Percentiles rank a stretch among this genome's conserved stretches.
Evolutionary conservation across 2,113 vertebrate species (phyloP).

Genomic region (Eulacestoma nigropectus): DNA sequence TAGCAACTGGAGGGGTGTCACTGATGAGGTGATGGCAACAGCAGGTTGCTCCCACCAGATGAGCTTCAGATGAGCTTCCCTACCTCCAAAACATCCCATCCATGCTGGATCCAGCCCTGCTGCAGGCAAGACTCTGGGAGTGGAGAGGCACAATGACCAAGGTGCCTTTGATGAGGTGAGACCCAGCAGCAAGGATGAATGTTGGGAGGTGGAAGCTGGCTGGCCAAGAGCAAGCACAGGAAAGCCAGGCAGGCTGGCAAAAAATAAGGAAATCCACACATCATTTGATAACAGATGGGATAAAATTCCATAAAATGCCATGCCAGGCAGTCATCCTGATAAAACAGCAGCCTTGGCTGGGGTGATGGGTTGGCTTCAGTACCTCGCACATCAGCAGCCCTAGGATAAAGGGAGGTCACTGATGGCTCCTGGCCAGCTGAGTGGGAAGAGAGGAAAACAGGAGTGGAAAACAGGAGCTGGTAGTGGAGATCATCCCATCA

Average conservation of each 20-base stretch:
- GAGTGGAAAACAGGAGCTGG: not conserved
- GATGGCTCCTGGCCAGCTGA: not conserved
- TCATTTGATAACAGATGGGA: not conserved
- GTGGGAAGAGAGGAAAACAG: not conserved
- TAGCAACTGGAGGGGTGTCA: not conserved
- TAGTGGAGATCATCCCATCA: not conserved
- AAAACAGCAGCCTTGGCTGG: not conserved
- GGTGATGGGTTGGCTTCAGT: too few relatives aligned
- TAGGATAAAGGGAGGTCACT: not conserved
- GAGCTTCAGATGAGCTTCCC: not conserved
- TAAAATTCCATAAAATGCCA: not conserved
- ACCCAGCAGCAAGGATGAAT: not conserved
- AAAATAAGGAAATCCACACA: not conserved
- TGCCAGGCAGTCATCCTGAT: not conserved
- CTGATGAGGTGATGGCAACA: not conserved
- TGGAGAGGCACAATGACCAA: not conserved
- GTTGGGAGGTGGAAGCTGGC: not conserved
- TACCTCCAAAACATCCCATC: not conserved
- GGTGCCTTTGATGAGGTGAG: not conserved
- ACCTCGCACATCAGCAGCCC: rapidly evolving
- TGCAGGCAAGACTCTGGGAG: not conserved
- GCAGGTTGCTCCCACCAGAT: not conserved
- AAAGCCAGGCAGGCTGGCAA: not conserved
- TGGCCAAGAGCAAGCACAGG: not conserved
- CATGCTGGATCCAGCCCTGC: not conserved